phyloP scores from a whole-genome alignment of 2,888 invertebrate genomes.

The Acleris literana region DNA sequence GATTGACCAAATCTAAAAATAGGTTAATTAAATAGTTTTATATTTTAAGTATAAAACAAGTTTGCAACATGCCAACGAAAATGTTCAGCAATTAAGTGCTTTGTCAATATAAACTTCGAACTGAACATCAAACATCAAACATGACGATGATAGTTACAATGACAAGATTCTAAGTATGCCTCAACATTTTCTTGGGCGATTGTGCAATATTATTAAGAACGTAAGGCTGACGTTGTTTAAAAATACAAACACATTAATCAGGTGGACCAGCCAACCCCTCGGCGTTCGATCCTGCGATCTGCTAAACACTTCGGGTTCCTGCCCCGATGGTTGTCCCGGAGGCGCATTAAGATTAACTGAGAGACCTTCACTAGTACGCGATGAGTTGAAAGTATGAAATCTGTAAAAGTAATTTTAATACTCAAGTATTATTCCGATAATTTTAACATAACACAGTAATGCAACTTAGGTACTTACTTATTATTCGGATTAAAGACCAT shows the following conservation, averaged over 20 bases:
- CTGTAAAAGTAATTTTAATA: constrained; percentile 61
- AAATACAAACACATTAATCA: constrained; percentile 89
- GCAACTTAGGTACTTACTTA: constrained; percentile 86
- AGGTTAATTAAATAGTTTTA: background rate
- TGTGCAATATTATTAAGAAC: too few relatives aligned
- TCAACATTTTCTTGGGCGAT: too few relatives aligned
- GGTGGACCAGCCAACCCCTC: constrained; percentile 97
- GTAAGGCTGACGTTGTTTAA: background rate
- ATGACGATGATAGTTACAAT: too few relatives aligned
- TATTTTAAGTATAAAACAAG: too few relatives aligned
- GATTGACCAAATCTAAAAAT: constrained; percentile 90
- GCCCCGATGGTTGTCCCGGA: constrained; percentile 78
- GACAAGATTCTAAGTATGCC: too few relatives aligned
- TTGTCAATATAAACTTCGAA: too few relatives aligned
- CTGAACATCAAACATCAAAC: too few relatives aligned
- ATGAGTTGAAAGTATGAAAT: constrained; percentile 94
- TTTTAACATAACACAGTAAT: background rate
- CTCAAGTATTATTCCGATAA: background rate
- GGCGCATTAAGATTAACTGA: constrained; percentile 60
- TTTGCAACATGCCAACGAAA: too few relatives aligned
- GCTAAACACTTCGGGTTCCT: constrained; percentile 84
- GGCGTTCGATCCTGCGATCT: constrained; percentile 91
- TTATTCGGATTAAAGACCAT: constrained; percentile 97
- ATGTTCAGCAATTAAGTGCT: too few relatives aligned
- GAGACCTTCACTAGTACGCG: constrained; percentile 88